A percentile compares a stretch with the other conserved stretches of the same genome.
Conservation (phyloP, 1,140 invertebrate species). For the Trachymyrmex cornetzi region DNA sequence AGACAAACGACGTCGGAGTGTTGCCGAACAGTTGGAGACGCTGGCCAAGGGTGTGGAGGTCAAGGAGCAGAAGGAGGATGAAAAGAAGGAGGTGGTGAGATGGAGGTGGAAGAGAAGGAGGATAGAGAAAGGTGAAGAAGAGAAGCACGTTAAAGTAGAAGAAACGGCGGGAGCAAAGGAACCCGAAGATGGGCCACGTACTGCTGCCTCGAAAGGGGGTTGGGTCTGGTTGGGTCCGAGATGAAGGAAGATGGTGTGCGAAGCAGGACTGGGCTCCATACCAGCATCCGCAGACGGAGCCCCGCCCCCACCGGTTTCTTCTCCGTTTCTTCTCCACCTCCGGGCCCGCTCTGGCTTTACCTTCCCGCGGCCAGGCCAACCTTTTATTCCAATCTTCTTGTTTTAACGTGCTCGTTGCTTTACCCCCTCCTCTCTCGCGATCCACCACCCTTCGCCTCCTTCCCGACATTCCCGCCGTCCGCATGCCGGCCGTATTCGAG, state of each 20-base stretch:
- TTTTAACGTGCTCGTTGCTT: constrained; percentile 73
- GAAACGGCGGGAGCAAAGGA: constrained; percentile 67
- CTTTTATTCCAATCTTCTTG: constrained; percentile 80
- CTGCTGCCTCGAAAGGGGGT: constrained; percentile 77
- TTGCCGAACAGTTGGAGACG: constrained; percentile 52
- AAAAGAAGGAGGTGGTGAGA: background rate
- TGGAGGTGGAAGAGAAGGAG: background rate
- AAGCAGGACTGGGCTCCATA: constrained; percentile 82
- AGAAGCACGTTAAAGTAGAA: constrained; percentile 66
- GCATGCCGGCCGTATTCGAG: constrained; percentile 53
- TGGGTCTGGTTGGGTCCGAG: constrained; percentile 85
- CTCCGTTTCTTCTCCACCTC: constrained; percentile 80
- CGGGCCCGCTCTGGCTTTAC: constrained; percentile 70
- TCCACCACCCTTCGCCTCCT: constrained; percentile 55
- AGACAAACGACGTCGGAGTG: constrained; percentile 49
- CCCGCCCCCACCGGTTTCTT: constrained; percentile 82
- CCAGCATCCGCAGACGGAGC: constrained; percentile 82
- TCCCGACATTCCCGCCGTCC: constrained; percentile 46
- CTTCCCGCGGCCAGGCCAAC: constrained; percentile 73
- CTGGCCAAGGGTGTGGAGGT: constrained; percentile 63
- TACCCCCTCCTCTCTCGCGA: constrained; percentile 57
- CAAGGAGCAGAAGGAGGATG: constrained; percentile 58
- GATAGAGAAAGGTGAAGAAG: constrained; percentile 66
- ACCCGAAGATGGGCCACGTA: constrained; percentile 80
- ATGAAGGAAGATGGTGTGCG: constrained; percentile 83